A percentile compares a stretch with the other conserved stretches of the same genome.
Evolutionary conservation across 2,113 vertebrate species (phyloP).

Genomic region (Rafetus swinhoei): DNA sequence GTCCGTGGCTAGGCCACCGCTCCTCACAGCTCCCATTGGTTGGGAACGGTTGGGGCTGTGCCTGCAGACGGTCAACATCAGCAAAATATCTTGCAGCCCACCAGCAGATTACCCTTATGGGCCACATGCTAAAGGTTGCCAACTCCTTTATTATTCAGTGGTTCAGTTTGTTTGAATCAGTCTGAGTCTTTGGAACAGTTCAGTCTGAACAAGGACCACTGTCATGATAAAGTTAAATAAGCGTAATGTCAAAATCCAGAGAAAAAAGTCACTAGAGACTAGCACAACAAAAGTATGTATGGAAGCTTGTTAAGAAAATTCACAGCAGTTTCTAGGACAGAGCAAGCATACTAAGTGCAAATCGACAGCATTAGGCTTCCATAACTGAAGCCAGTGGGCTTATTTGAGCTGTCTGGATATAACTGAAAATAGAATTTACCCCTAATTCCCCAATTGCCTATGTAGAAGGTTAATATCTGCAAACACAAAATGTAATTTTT

Average conservation of each 20-base stretch:
- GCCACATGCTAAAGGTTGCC: too few relatives aligned
- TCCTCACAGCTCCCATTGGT: too few relatives aligned
- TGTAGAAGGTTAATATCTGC: background rate
- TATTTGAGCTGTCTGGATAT: background rate
- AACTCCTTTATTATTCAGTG: background rate
- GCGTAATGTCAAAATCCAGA: background rate
- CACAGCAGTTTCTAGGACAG: accelerated
- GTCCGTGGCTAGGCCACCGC: too few relatives aligned
- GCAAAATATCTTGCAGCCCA: too few relatives aligned
- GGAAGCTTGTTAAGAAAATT: background rate
- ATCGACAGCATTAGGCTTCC: background rate
- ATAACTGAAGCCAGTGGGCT: background rate
- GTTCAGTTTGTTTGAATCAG: background rate
- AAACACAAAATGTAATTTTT: background rate
- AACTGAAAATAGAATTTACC: background rate
- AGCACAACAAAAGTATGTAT: background rate
- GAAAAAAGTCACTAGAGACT: background rate
- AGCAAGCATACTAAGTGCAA: background rate
- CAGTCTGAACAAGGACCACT: background rate
- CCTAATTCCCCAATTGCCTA: background rate
- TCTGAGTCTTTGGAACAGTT: background rate
- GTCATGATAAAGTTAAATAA: background rate
- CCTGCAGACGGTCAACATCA: too few relatives aligned
- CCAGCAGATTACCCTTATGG: too few relatives aligned
- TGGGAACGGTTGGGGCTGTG: too few relatives aligned